Base-by-base conservation (phyloP, 1,140 invertebrate species). In the Steinernema feltiae region DNA sequence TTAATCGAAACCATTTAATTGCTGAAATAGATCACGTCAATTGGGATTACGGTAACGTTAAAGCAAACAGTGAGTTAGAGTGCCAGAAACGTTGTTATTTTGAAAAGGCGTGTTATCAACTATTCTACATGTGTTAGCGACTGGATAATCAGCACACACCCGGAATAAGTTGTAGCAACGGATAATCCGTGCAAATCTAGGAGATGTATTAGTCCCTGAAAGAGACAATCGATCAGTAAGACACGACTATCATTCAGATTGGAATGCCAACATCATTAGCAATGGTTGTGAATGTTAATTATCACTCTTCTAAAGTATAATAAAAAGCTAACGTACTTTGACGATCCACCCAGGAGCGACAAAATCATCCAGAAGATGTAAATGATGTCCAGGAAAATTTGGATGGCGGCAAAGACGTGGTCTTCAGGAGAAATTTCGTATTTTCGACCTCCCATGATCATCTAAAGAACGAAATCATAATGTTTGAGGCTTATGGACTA, bases 361-460 rank as follows among this genome's bases (percentile, higher is more conserved):
- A 85, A 76, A 24, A 85, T 46, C 69, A 85, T 80, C 84, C 84
- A 85, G 80, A 85, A 85, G 69, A 85, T 86, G 35, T 85, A 80
- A 41, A 84, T 74, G 48, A 86, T 86, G 63, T 85, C 84, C 71
- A 90, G 86, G 76, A 90, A 83, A 17, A 86, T 83, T 1, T 91
- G 87, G 2, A 92, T 86, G 76, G 90, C 89, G 41, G 91, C 84
- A 84, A 91, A 92, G n/a, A 92, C 87, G 70, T 91, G 86, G 71
- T 92, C 91, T 81, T 92, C 91, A 0, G 91, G 89, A 72, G 85
- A 88, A 71, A 92, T 76, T 80, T 91, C 88, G 77, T 90, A 87
- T 79, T 89, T 90, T 72, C 88, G 87, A 21, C 91, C 91, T 69
- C 91, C 91, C 84, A 92, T 89, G 2, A 92, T 88, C 84, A 90